Conservation (phyloP, 1,140 invertebrate species). For the Liolophura sinensis region DNA sequence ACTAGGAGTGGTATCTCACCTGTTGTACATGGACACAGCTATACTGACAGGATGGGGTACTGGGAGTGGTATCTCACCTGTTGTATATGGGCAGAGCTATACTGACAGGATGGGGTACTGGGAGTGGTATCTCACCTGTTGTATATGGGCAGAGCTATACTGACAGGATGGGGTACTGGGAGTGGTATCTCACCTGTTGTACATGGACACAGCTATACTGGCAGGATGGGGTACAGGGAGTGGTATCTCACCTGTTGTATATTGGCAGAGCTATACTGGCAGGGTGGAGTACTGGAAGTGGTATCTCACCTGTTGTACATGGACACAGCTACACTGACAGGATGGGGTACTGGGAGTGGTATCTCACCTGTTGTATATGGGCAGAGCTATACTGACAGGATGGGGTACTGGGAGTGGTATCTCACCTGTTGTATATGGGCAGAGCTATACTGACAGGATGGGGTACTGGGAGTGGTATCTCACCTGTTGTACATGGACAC, state of each 20-base stretch:
- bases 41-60: slow-evolving; percentile 86
- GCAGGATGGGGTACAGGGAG: neutral
- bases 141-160: slow-evolving; percentile 83
- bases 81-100: too few relatives aligned
- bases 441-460: too few relatives aligned
- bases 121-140: slow-evolving; percentile 55
- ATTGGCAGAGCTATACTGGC: slow-evolving; percentile 85
- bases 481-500: slow-evolving; percentile 75
- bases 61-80: slow-evolving; percentile 79
- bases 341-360: neutral
- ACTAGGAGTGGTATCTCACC: slow-evolving; percentile 19
- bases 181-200: slow-evolving; percentile 79
- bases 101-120: neutral
- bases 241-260: slow-evolving; percentile 61
- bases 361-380: slow-evolving; percentile 70
- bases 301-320: too few relatives aligned
- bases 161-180: slow-evolving; percentile 83
- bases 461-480: neutral
- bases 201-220: too few relatives aligned
- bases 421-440: too few relatives aligned
- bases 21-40: slow-evolving; percentile 79
- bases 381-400: slow-evolving; percentile 83
- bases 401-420: slow-evolving; percentile 85
- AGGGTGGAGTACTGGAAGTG: slow-evolving; percentile 84
- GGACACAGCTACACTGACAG: too few relatives aligned